A percentile compares a stretch with the other conserved stretches of the same genome.
These are phyloP conservation scores for Cryptotis parvus DNA, from an alignment of 2,113 vertebrate genomes.

Conservation along the genomic window DNA sequence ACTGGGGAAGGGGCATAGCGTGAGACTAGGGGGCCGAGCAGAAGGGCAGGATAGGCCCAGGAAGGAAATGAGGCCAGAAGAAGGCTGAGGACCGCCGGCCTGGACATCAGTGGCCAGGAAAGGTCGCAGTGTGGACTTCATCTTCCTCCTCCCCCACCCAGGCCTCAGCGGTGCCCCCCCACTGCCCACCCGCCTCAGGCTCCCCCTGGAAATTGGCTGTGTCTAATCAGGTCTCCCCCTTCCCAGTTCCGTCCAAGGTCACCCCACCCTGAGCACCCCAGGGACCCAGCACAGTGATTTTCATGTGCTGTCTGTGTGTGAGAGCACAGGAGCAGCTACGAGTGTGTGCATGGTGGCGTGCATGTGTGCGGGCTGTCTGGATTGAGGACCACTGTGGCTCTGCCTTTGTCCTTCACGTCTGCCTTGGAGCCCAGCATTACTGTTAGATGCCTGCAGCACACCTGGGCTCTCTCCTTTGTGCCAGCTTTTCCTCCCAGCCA, in stretches of 20 bases:
- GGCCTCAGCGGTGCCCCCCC: neutral
- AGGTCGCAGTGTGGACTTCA: neutral
- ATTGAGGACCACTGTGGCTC: neutral
- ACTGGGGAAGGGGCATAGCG: no score
- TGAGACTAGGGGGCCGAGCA: no score
- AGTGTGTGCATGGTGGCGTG: neutral
- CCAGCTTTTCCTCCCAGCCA: slow-evolving; percentile 79
- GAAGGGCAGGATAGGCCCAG: no score
- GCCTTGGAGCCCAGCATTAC: slow-evolving; percentile 16
- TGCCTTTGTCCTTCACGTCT: slow-evolving; percentile 46
- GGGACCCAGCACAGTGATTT: neutral
- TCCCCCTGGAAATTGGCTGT: neutral
- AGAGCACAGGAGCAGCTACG: neutral
- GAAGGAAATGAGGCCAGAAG: no score
- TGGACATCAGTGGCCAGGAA: neutral
- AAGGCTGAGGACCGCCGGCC: no score
- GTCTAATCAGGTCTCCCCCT: no score
- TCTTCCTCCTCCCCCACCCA: neutral
- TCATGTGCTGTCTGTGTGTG: neutral
- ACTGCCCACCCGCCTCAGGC: neutral
- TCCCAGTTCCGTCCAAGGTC: no score
- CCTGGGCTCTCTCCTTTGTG: slow-evolving; percentile 74
- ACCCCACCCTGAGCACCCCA: no score
- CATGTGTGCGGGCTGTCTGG: no score
- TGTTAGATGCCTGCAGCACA: slow-evolving; percentile 63